These are phyloP conservation scores for Scrobipalpa costella DNA, from an alignment of 2,888 invertebrate genomes.

Conservation along the genomic window DNA sequence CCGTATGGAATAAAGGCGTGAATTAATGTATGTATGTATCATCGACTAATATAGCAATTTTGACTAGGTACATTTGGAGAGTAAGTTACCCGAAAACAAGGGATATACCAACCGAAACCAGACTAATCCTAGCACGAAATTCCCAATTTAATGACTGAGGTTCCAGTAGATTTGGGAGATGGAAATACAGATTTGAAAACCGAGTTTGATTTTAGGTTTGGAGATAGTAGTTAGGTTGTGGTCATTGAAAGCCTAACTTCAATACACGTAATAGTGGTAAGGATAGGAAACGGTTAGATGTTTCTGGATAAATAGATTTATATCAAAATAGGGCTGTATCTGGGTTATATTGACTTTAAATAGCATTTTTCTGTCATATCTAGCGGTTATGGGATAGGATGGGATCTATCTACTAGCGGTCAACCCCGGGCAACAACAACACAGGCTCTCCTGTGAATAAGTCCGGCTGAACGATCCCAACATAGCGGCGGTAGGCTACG, in stretches of 20 bases:
- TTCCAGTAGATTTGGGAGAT: not conserved
- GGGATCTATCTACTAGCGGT: no score
- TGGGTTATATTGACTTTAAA: no score
- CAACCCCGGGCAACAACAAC: no score
- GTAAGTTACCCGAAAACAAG: not conserved
- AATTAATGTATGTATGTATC: no score
- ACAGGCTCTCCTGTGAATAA: no score
- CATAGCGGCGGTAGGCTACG: no score
- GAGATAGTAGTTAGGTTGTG: not conserved
- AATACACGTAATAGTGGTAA: not conserved
- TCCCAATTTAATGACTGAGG: not conserved
- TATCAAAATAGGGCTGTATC: not conserved
- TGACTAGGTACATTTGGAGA: no score
- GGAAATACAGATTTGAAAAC: not conserved
- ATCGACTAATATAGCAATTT: no score
- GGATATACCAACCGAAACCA: not conserved
- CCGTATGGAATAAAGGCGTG: no score
- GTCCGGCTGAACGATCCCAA: no score
- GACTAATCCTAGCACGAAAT: not conserved
- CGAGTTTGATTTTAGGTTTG: not conserved
- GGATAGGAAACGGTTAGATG: not conserved
- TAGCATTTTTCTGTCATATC: no score
- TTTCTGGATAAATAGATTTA: slow-evolving; percentile 7
- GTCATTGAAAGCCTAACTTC: not conserved
- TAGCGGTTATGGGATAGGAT: no score